Conservation (phyloP, 1,140 invertebrate genomes). For the Carposina sasakii region DNA sequence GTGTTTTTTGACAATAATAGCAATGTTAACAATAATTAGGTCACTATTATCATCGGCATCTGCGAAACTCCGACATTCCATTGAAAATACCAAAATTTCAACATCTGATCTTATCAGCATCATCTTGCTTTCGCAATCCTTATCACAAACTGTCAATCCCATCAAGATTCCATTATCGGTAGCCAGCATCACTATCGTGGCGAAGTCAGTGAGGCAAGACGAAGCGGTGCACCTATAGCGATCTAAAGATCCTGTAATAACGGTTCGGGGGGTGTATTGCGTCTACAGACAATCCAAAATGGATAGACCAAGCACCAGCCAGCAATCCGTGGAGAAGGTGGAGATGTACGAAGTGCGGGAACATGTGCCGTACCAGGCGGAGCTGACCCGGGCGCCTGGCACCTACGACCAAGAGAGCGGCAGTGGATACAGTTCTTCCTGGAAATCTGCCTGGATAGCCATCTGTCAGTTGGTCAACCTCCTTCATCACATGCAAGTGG, state of each 20-base stretch:
- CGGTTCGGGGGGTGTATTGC: conserved; percentile 32
- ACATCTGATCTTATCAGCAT: conserved; percentile 33
- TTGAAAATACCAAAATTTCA: conserved; percentile 1
- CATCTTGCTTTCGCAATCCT: conserved; percentile 58
- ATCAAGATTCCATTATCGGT: conserved; percentile 34
- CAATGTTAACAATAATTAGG: too few relatives aligned
- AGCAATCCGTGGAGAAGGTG: conserved; percentile 42
- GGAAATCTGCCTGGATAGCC: conserved; percentile 52
- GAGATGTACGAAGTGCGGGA: conserved; percentile 63
- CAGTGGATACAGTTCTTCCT: conserved; percentile 40
- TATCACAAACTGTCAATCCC: conserved; percentile 58
- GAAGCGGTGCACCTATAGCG: not conserved
- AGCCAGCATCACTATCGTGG: conserved; percentile 30
- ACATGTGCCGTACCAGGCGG: conserved; percentile 62
- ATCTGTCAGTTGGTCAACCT: conserved; percentile 59
- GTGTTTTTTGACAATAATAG: too few relatives aligned
- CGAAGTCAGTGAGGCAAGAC: too few relatives aligned
- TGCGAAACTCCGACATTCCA: too few relatives aligned
- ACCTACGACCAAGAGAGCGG: conserved; percentile 57
- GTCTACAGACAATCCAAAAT: conserved; percentile 32
- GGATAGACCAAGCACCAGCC: conserved; percentile 60
- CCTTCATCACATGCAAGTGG: conserved; percentile 60
- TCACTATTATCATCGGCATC: too few relatives aligned
- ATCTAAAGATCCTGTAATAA: conserved; percentile 5
- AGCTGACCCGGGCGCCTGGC: conserved; percentile 47